Percentiles rank a stretch among this genome's conserved stretches.
phyloP scores from a whole-genome alignment of 1,140 invertebrate genomes.

The Bombus affinis region DNA sequence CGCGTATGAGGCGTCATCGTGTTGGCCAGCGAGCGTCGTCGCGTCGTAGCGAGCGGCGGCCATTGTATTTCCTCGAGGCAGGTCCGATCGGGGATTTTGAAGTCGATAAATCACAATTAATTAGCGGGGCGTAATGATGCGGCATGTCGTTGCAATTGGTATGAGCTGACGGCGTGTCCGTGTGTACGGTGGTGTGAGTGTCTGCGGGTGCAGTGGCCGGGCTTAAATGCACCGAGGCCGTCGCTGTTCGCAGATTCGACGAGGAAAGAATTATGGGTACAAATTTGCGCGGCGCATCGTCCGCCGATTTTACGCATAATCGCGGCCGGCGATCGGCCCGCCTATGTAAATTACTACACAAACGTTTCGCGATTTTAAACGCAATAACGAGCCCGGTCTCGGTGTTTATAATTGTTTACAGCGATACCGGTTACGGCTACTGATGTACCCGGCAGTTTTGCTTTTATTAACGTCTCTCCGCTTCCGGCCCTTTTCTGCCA shows the following conservation, averaged over 20 bases:
- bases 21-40: constrained; percentile 7
- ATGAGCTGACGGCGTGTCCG: constrained; percentile 71
- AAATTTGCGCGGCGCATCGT: constrained; percentile 61
- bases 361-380: constrained; percentile 51
- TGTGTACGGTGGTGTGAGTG: constrained; percentile 21
- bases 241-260: constrained; percentile 55
- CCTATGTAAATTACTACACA: constrained; percentile 49
- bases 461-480: constrained; percentile 30
- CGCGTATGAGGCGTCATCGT: constrained; percentile 43
- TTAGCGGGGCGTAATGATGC: constrained; percentile 82
- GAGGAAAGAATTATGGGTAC: constrained; percentile 63
- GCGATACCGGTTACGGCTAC: constrained; percentile 40
- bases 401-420: constrained; percentile 54
- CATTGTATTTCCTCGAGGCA: constrained; percentile 65
- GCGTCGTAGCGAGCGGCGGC: constrained; percentile 32
- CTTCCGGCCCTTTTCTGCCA: neutral
- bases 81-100: constrained; percentile 72
- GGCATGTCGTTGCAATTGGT: constrained; percentile 81
- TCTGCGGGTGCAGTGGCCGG: constrained; percentile 45
- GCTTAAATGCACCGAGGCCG: constrained; percentile 57
- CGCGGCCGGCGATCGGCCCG: constrained; percentile 18
- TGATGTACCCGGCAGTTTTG: constrained; percentile 13
- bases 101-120: constrained; percentile 83
- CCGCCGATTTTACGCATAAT: constrained; percentile 53
- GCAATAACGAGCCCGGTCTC: constrained; percentile 37